Evolutionary conservation across 2,797 vertebrate species (phyloP), one percentile per base, ranked within the genome.

Genomic region (Etheostoma nigrum): DNA sequence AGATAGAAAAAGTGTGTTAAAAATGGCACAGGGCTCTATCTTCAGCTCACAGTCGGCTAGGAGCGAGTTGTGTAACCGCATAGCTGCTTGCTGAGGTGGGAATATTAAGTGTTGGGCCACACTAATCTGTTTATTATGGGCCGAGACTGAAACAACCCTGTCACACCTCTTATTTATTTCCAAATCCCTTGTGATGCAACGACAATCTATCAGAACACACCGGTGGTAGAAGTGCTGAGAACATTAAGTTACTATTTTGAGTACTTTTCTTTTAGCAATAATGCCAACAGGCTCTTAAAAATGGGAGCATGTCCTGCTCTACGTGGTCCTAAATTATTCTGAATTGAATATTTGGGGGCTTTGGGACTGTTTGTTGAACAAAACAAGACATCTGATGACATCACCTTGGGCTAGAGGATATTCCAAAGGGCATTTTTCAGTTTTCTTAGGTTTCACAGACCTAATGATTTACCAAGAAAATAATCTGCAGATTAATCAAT

Each of bases 101-200:
- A 77, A 83, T 72, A 73, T 79, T 27, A 44, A 52, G 64, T 62
- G 78, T 80, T 86, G 52, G 36, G 81, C 82, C 80, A 68, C 67
- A 48, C 23, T 91, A 91, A 93, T 89, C 88, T 63, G 88, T 88
- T 92, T 89, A 90, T 76, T 63, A 77, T 52, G 27, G 21, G 45
- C 69, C 45, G 25, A 36, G 30, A 42, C 45, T 51, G 66, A 71
- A 88, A 87, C 72, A 69, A 81, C 75, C 48, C 72, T 27, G 53
- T 48, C 71, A 51, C n/a, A 23, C 36, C 49, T 15, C 12, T 68
- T 44, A 44, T 75, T 79, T 45, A 49, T 68, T 79, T 54, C 53
- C 2, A 15, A 87, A 73, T 73, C 55, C 19, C 51, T 44, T 47
- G 36, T 88, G 84, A 63, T 30, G 52, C 45, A 88, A 78, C 2